Evolutionary conservation across 2,888 invertebrate species (phyloP).

Genomic region (Melolontha melolontha): DNA sequence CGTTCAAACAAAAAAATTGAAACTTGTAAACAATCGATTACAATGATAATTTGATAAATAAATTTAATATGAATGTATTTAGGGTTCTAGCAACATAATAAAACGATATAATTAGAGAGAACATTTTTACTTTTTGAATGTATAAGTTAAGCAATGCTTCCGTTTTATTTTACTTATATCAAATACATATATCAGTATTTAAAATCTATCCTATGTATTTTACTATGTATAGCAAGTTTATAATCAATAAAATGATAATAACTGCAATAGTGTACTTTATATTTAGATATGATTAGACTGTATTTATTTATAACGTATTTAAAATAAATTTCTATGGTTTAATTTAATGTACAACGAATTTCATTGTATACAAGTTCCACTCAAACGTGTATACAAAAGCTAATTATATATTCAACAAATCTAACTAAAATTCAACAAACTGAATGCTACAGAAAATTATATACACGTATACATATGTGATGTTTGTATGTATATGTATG

Average conservation of each 20-base stretch:
- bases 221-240: not conserved
- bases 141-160: no score
- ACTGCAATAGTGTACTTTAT: constrained; percentile 1
- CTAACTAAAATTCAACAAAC: constrained; percentile 19
- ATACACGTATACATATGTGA: no score
- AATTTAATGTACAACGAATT: constrained; percentile 28
- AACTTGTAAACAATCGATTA: no score
- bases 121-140: no score
- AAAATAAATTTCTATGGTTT: constrained; percentile 29
- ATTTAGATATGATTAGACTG: constrained; percentile 22
- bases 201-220: not conserved
- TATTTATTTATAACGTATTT: constrained; percentile 33
- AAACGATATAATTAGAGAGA: no score
- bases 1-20: no score
- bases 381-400: constrained; percentile 19
- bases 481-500: constrained; percentile 8
- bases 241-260: not conserved
- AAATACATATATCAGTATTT: not conserved
- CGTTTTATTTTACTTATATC: no score
- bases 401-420: constrained; percentile 23
- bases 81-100: no score
- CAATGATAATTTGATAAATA: no score
- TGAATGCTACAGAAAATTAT: no score
- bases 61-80: no score
- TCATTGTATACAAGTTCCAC: constrained; percentile 29